These are phyloP conservation scores for Mirounga angustirostris DNA, from an alignment of 2,113 vertebrate species.

Conservation along the genomic window DNA sequence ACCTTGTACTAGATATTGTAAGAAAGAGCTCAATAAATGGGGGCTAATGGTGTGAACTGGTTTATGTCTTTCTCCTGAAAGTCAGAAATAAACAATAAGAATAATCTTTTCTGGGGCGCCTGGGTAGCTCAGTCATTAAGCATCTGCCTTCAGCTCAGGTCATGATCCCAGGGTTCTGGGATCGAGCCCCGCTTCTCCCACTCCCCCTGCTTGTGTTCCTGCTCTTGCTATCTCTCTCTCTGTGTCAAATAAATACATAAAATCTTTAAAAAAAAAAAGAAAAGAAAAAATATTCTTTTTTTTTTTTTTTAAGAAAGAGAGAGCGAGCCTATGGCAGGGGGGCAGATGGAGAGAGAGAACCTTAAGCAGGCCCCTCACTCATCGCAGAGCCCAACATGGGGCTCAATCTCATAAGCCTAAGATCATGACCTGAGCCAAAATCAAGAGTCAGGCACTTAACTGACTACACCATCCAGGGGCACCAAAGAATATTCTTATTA, in stretches of 20 bases:
- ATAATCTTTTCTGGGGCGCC: not conserved
- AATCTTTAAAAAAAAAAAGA: too few species aligned
- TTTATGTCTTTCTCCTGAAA: slow-evolving; percentile 7
- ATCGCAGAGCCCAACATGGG: not conserved
- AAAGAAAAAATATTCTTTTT: not conserved
- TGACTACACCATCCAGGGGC: accelerated
- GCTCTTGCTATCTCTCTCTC: too few species aligned
- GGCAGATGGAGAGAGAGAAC: not conserved
- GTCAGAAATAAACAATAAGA: slow-evolving; percentile 11
- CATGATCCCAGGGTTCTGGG: too few species aligned
- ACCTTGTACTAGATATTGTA: not conserved
- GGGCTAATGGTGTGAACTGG: not conserved
- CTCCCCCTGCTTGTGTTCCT: too few species aligned
- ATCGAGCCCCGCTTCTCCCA: too few species aligned
- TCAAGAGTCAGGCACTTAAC: not conserved
- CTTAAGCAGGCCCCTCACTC: not conserved
- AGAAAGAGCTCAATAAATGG: not conserved
- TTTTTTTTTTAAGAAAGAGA: not conserved
- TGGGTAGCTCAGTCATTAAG: too few species aligned
- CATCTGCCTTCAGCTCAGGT: too few species aligned
- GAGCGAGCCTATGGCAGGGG: not conserved
- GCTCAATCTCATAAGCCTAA: not conserved
- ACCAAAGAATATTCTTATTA: not conserved
- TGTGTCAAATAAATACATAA: too few species aligned
- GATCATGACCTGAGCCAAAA: not conserved